phyloP scores from a whole-genome alignment of 1,140 invertebrate species.

The Laupala kohalensis region DNA sequence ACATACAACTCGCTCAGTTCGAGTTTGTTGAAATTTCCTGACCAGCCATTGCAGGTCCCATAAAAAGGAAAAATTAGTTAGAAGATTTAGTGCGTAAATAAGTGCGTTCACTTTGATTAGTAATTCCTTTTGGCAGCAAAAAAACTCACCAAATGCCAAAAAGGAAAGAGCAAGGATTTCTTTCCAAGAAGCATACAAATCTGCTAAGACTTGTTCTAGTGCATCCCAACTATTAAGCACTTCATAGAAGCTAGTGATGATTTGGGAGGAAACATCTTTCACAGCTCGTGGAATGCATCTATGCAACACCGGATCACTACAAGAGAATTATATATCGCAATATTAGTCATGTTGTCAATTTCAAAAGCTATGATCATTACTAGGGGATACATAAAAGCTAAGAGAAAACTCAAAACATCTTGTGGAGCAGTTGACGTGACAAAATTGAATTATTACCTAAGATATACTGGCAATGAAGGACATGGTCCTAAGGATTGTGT shows the following conservation, averaged over 20 bases:
- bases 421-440: background rate
- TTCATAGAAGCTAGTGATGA: constrained; percentile 51
- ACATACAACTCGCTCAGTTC: too few relatives aligned
- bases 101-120: background rate
- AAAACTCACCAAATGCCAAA: constrained; percentile 64
- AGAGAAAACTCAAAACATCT: background rate
- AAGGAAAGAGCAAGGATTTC: constrained; percentile 70
- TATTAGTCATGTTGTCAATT: background rate
- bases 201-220: constrained; percentile 72
- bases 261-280: constrained; percentile 39
- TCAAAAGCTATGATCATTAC: background rate
- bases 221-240: constrained; percentile 78
- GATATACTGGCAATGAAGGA: constrained; percentile 54
- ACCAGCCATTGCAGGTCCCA: too few relatives aligned
- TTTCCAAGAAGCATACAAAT: constrained; percentile 76
- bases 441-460: constrained; percentile 31
- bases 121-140: too few relatives aligned
- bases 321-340: constrained; percentile 14
- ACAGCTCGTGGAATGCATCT: constrained; percentile 67
- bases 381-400: background rate
- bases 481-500: constrained; percentile 54
- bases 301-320: constrained; percentile 63
- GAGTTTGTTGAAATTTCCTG: too few relatives aligned
- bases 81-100: too few relatives aligned
- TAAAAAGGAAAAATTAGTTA: too few relatives aligned